These are phyloP conservation scores for Cylindroiulus punctatus DNA, from an alignment of 2,888 invertebrate species.

Conservation along the genomic window DNA sequence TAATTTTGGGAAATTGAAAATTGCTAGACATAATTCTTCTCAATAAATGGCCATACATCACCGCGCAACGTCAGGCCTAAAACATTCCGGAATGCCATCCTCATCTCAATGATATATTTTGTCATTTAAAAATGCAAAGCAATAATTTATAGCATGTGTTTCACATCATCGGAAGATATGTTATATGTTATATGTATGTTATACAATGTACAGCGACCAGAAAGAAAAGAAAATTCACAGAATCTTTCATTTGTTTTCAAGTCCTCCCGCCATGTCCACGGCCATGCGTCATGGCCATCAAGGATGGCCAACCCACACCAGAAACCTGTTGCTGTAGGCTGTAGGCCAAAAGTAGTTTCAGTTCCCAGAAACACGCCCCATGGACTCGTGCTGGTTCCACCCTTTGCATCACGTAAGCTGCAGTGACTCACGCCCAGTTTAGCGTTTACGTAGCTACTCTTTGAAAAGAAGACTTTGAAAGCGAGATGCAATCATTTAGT, in stretches of 20 bases:
- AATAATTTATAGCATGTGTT: no score
- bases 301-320: neutral
- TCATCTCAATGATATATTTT: no score
- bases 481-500: neutral
- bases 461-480: no score
- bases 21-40: no score
- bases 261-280: neutral
- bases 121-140: no score
- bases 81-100: no score
- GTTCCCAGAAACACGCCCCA: neutral
- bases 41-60: no score
- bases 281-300: neutral
- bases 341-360: neutral
- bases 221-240: neutral
- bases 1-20: no score
- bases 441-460: slow-evolving; percentile 32
- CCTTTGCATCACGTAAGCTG: neutral
- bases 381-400: neutral
- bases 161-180: no score
- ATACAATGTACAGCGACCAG: no score
- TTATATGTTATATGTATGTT: no score
- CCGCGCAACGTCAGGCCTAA: no score
- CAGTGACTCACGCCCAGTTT: slow-evolving; percentile 23
- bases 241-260: neutral
- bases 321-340: slow-evolving; percentile 19